Base-by-base conservation (phyloP, 2,797 vertebrate species). In the Bufotes viridis region DNA sequence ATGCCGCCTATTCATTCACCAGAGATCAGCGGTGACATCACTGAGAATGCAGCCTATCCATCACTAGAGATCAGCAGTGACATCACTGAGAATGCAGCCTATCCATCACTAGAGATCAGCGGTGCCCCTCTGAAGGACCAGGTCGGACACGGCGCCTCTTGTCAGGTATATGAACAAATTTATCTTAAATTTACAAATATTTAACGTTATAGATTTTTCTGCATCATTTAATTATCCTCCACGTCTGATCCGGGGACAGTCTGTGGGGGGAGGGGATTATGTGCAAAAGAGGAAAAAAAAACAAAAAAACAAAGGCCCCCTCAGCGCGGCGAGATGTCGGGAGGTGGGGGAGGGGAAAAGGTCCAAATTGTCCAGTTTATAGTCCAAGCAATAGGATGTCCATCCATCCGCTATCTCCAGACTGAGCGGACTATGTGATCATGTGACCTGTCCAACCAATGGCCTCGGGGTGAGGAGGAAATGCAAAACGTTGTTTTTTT, bases 121-220 rank as follows among this genome's bases (percentile, higher is more conserved):
- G 65, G 13, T 10, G 13, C 13, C 7, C 58, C 58, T 15, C 15
- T 60, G 58, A 60, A 60, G 14, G 2, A 60, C 14, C 14, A 60
- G 29, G 53, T 14, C 24, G 14, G 18, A 72, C 22, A 58, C 51
- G 26, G 15, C 7, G 7, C 4, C 18, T 24, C 65, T 3, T 11
- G 51, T 58, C 17, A 72, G 70, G 49, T 65, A 87, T 78, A 75
- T 67, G 72, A 87, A 67, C 58, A 82, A 87, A 83, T 87, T 67
- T 76, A 87, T 82, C 60, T 78, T 87, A 69, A 67, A 49, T 83
- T 82, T 83, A 87, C 80, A 87, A 87, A 87, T 78, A 67, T 75
- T 86, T 67, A 2, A 74, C 20, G 53, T 55, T 58, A 75, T 84
- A 74, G 17, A 74, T 74, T 34, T 49, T 51, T 24, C 60, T 18